Conservation (phyloP, 2,113 vertebrate genomes). For the Mixornis gularis region DNA sequence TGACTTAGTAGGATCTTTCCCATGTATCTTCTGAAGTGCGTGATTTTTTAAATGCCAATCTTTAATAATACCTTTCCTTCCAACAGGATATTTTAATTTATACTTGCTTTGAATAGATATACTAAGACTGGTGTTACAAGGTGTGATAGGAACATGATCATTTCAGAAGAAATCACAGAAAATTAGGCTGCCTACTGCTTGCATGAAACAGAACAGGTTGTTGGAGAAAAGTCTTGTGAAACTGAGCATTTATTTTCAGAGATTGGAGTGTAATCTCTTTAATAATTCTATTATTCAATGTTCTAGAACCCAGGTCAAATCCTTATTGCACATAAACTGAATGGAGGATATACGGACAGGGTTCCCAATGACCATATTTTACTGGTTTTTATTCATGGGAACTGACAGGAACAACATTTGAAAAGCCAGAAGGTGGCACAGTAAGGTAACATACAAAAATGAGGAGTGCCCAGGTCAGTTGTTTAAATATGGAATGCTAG, state of each 20-base stretch:
- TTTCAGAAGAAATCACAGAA: conserved; percentile 14
- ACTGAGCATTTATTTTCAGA: conserved; percentile 54
- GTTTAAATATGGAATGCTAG: conserved; percentile 25
- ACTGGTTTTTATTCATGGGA: conserved; percentile 53
- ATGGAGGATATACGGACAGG: conserved; percentile 47
- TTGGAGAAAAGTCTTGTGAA: neutral
- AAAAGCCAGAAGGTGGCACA: conserved; percentile 53
- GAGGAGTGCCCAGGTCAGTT: conserved; percentile 26
- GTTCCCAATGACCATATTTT: conserved; percentile 52
- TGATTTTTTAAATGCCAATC: neutral
- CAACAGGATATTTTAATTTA: conserved; percentile 19
- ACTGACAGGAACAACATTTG: conserved; percentile 59
- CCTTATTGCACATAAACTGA: neutral
- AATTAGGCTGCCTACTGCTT: neutral
- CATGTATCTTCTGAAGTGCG: neutral
- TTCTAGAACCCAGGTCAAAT: conserved; percentile 46
- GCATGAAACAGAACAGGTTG: conserved; percentile 16
- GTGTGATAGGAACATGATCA: conserved; percentile 9
- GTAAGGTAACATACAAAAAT: conserved; percentile 44
- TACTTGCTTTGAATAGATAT: conserved; percentile 39
- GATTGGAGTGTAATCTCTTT: conserved; percentile 35
- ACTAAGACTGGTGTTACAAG: neutral
- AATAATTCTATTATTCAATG: conserved; percentile 41
- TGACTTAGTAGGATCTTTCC: neutral
- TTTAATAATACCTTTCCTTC: conserved; percentile 23